phyloP scores from a whole-genome alignment of 1,140 invertebrate genomes.

The Copidosoma floridanum region DNA sequence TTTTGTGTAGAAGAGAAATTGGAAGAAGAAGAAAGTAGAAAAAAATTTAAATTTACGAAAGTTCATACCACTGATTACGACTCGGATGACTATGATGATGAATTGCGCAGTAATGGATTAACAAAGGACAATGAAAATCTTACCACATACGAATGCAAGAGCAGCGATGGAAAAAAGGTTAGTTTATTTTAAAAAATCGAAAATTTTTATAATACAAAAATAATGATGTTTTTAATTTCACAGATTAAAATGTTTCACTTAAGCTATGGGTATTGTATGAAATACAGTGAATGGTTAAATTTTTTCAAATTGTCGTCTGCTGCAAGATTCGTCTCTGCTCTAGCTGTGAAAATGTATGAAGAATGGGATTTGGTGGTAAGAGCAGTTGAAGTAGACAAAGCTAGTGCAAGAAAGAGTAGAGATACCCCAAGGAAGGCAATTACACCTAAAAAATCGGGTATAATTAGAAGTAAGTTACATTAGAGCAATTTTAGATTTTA shows the following conservation, averaged over 20 bases:
- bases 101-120: background rate
- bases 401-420: background rate
- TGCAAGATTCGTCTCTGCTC: background rate
- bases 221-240: background rate
- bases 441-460: background rate
- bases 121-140: background rate
- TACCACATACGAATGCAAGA: background rate
- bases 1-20: background rate
- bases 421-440: background rate
- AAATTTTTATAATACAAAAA: background rate
- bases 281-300: background rate
- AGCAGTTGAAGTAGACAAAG: background rate
- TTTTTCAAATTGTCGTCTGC: background rate
- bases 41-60: background rate
- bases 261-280: background rate
- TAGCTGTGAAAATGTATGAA: background rate
- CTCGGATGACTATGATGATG: background rate
- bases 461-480: background rate
- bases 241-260: background rate
- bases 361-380: background rate
- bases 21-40: background rate
- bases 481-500: background rate
- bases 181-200: background rate
- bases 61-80: background rate
- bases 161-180: background rate